phyloP scores from a whole-genome alignment of 2,888 invertebrate genomes.

The Lucinisca nassula region DNA sequence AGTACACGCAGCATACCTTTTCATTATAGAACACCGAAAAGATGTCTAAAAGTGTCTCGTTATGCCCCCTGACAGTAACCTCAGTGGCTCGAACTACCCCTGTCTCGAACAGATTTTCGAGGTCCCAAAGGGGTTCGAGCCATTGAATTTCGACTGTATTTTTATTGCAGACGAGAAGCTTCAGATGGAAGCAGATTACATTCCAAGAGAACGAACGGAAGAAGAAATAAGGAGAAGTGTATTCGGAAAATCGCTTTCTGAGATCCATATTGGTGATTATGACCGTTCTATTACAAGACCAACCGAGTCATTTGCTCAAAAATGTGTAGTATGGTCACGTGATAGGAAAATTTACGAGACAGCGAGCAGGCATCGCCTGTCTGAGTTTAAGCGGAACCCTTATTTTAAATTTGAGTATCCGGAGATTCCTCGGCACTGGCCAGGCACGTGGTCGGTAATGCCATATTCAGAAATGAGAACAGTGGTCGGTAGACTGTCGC shows the following conservation, averaged over 20 bases:
- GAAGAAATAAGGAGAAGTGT: conserved; percentile 69
- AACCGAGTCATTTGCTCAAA: conserved; percentile 76
- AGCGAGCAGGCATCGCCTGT: conserved; percentile 64
- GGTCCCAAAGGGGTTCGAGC: no score
- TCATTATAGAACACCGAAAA: no score
- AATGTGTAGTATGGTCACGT: conserved; percentile 79
- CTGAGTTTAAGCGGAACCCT: conserved; percentile 70
- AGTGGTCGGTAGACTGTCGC: conserved; percentile 74
- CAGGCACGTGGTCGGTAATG: conserved; percentile 80
- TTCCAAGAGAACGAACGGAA: conserved; percentile 40
- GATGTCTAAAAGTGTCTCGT: no score
- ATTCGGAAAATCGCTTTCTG: conserved; percentile 60
- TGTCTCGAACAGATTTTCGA: no score
- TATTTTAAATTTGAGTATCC: conserved; percentile 78
- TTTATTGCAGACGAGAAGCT: no score
- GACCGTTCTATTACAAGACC: conserved; percentile 75
- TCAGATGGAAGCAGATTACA: not conserved
- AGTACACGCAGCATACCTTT: no score
- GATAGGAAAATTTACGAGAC: conserved; percentile 77
- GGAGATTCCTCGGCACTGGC: conserved; percentile 78
- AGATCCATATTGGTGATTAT: conserved; percentile 62
- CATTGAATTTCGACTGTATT: no score
- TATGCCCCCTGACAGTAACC: no score
- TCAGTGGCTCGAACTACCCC: no score
- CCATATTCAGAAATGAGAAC: conserved; percentile 56